phyloP scores from a whole-genome alignment of 2,888 invertebrate genomes.

The Fragum fragum region DNA sequence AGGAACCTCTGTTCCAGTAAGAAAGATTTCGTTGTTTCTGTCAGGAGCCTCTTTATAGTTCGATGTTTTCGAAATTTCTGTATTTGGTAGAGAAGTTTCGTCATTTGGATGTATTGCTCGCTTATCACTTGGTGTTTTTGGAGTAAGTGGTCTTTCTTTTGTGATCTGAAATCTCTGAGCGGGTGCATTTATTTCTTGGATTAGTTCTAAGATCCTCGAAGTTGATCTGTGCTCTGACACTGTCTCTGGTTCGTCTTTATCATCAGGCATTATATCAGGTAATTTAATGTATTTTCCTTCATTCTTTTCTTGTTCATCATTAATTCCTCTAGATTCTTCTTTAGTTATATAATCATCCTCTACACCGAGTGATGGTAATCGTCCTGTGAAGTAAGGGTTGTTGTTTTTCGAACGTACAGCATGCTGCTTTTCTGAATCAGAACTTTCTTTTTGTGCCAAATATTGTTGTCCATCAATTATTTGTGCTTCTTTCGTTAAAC shows the following conservation, averaged over 20 bases:
- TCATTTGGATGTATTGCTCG: neutral
- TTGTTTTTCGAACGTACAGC: neutral
- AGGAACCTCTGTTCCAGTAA: neutral
- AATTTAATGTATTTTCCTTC: neutral
- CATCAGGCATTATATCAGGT: neutral
- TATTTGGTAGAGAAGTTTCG: too few relatives aligned
- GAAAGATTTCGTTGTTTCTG: neutral
- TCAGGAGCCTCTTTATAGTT: neutral
- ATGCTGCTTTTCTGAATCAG: neutral
- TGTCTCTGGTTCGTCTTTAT: neutral
- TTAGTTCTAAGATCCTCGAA: slow-evolving; percentile 33
- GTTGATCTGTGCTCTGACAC: slow-evolving; percentile 22
- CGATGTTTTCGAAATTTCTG: neutral
- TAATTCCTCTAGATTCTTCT: neutral
- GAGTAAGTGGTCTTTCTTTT: slow-evolving; percentile 42
- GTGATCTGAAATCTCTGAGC: slow-evolving; percentile 23
- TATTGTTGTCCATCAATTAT: neutral
- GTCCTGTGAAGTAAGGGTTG: slow-evolving; percentile 46
- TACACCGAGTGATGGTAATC: slow-evolving; percentile 40
- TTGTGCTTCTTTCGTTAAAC: neutral
- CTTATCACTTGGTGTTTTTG: slow-evolving; percentile 5
- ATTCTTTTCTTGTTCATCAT: neutral
- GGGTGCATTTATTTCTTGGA: slow-evolving; percentile 43
- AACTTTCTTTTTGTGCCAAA: neutral
- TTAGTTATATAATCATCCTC: neutral